Evolutionary conservation across 2,888 invertebrate species (phyloP).

Genomic region (Microplitis manilae): DNA sequence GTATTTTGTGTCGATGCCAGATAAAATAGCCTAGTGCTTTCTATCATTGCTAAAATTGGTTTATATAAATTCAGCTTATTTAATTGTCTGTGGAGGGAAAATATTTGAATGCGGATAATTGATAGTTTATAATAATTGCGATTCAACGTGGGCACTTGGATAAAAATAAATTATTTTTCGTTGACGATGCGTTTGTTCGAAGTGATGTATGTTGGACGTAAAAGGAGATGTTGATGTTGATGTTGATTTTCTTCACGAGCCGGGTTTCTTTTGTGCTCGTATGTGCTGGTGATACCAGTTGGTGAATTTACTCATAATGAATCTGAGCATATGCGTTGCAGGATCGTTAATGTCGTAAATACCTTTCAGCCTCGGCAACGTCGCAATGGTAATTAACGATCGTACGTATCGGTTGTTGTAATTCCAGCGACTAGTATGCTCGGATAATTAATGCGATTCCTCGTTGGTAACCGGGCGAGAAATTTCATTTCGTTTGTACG

Average conservation of each 20-base stretch:
- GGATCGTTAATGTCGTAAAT: slow-evolving; percentile 46
- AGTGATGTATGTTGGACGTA: neutral
- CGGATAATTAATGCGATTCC: slow-evolving; percentile 43
- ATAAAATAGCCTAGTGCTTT: neutral
- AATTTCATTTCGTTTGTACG: slow-evolving; percentile 35
- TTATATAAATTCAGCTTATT: neutral
- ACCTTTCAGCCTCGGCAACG: slow-evolving; percentile 36
- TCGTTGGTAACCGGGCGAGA: slow-evolving; percentile 39
- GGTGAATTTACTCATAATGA: neutral
- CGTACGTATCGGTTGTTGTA: slow-evolving; percentile 39
- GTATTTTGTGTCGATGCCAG: neutral
- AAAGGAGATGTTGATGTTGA: neutral
- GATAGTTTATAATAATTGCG: neutral
- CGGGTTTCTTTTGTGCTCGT: neutral
- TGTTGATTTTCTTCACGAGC: neutral
- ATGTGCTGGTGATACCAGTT: slow-evolving; percentile 2
- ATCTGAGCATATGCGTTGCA: slow-evolving; percentile 28
- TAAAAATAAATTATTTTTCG: no score
- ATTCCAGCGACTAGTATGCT: slow-evolving; percentile 42
- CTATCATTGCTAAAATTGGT: neutral
- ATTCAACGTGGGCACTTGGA: no score
- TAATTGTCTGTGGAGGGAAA: neutral
- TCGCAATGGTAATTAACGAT: slow-evolving; percentile 45
- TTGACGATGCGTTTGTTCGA: no score
- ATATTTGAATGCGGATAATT: neutral